Evolutionary conservation across 2,888 invertebrate species (phyloP).

Genomic region (Clistopyga incitator): DNA sequence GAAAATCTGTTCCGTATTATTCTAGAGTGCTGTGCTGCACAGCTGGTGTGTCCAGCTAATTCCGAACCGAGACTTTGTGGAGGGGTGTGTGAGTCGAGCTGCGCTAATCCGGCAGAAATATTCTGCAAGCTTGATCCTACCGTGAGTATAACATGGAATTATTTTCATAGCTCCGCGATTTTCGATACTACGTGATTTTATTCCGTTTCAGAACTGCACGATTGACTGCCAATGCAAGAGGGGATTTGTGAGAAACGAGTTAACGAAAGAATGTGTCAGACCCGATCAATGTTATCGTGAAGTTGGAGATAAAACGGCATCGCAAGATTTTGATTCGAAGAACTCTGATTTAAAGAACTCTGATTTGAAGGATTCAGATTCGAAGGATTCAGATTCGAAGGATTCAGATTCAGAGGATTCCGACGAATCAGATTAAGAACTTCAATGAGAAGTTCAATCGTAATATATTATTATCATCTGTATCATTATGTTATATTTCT

Average conservation of each 20-base stretch:
- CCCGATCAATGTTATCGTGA: background rate
- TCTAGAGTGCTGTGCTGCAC: background rate
- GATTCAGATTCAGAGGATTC: too few relatives aligned
- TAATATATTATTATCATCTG: too few relatives aligned
- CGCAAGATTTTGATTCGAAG: too few relatives aligned
- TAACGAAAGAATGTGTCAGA: conserved; percentile 4
- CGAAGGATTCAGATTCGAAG: too few relatives aligned
- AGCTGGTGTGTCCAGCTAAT: background rate
- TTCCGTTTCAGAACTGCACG: conserved; percentile 11
- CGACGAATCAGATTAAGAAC: too few relatives aligned
- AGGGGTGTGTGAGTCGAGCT: background rate
- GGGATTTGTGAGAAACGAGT: background rate
- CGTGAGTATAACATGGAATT: background rate
- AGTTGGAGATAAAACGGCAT: too few relatives aligned
- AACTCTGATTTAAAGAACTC: too few relatives aligned
- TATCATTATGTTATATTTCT: too few relatives aligned
- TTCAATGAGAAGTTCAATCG: too few relatives aligned
- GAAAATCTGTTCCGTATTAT: background rate
- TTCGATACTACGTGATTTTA: background rate
- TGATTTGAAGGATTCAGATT: too few relatives aligned
- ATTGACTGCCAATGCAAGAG: background rate
- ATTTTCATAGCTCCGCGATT: background rate
- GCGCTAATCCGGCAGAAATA: background rate
- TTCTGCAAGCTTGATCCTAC: background rate
- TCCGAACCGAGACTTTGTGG: background rate